Evolutionary conservation across 2,113 vertebrate species (phyloP).

Genomic region (Anoplopoma fimbria): DNA sequence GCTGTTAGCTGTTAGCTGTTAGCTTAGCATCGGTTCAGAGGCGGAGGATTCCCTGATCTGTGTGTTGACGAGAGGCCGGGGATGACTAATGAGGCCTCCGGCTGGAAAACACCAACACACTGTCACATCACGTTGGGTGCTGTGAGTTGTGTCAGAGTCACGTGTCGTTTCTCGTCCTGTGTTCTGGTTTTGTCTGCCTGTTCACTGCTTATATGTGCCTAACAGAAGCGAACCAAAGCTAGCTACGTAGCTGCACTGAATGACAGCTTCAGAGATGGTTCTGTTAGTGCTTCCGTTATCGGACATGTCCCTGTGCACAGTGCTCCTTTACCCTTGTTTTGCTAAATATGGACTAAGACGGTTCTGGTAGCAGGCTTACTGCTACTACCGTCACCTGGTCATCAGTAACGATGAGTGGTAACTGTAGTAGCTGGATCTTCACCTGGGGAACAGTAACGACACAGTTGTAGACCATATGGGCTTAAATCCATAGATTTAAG

Average conservation of each 20-base stretch:
- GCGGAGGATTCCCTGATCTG: neutral
- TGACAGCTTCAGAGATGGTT: constrained; percentile 56
- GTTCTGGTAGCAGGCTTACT: neutral
- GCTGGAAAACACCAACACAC: neutral
- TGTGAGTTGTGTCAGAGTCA: neutral
- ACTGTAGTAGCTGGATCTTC: neutral
- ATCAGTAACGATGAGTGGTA: neutral
- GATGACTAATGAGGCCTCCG: constrained; percentile 62
- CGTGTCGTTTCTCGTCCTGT: accelerated
- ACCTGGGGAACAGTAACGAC: neutral
- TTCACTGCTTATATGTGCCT: too few relatives aligned
- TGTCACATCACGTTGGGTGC: neutral
- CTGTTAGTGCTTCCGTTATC: too few relatives aligned
- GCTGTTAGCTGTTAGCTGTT: constrained; percentile 57
- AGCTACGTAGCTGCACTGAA: constrained; percentile 36
- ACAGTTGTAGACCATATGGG: neutral
- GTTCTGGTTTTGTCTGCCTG: too few relatives aligned
- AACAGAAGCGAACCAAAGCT: constrained; percentile 2
- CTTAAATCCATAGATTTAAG: neutral
- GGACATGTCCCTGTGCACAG: neutral
- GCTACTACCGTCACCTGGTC: neutral
- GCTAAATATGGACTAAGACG: too few relatives aligned
- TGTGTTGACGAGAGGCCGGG: constrained; percentile 57
- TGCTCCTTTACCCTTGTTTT: neutral
- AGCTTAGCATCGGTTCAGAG: constrained; percentile 61